Conservation (phyloP, 2,888 invertebrate species). For the Matsumyia berberina region DNA sequence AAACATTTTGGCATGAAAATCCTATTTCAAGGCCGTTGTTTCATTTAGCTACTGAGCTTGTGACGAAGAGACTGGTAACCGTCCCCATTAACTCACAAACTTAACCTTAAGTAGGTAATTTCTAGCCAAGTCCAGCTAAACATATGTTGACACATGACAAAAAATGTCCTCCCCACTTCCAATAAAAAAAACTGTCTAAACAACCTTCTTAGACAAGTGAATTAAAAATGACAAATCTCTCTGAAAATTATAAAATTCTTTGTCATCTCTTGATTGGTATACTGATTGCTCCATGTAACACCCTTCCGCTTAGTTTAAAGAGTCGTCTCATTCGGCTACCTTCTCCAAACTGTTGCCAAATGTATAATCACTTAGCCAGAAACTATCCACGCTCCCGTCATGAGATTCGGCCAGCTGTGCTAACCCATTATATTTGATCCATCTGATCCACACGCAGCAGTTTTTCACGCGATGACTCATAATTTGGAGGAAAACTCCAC, state of each 20-base stretch:
- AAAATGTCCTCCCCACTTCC: no score
- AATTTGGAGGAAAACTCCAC: not conserved
- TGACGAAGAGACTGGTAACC: no score
- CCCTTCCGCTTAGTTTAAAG: constrained; percentile 34
- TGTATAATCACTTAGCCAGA: constrained; percentile 40
- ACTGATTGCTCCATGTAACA: constrained; percentile 13
- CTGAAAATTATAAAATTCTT: not conserved
- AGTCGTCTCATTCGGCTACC: constrained; percentile 23
- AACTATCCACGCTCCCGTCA: constrained; percentile 16
- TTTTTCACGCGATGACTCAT: constrained; percentile 35
- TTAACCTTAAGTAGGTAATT: no score
- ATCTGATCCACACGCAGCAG: constrained; percentile 1
- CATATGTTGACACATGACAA: no score
- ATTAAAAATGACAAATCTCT: not conserved
- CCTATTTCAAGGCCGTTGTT: no score
- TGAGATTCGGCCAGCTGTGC: constrained; percentile 20
- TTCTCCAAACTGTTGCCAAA: constrained; percentile 40
- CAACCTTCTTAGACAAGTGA: not conserved
- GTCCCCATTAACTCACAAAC: no score
- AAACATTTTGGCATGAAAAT: no score
- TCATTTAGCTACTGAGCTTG: no score
- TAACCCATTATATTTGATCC: constrained; percentile 2
- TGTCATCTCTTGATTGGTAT: not conserved
- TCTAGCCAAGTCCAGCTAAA: no score
- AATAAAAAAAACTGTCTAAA: no score